Evolutionary conservation across 2,113 vertebrate genomes (phyloP).

Genomic region (Lagopus muta): DNA sequence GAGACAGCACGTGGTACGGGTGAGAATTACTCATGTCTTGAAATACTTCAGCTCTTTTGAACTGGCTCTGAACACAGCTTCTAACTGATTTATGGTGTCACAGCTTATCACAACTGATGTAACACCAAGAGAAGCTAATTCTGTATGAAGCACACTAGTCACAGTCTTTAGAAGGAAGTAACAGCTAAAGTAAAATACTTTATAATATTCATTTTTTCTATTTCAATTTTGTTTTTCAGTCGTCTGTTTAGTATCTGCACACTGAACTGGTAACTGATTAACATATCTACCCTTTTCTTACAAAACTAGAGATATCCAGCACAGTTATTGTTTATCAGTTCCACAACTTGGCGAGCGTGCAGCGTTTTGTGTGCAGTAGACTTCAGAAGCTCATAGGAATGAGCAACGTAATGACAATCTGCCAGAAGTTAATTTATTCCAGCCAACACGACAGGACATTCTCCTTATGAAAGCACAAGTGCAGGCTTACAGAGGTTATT

Average conservation of each 20-base stretch:
- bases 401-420: not conserved
- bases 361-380: not conserved
- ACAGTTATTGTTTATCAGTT: not conserved
- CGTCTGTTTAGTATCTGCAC: not conserved
- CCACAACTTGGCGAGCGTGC: not conserved
- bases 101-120: not conserved
- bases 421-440: not conserved
- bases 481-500: not conserved
- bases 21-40: not conserved
- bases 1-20: not conserved
- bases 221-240: not conserved
- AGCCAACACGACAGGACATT: not conserved
- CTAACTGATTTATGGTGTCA: slow-evolving; percentile 7
- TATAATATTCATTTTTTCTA: not conserved
- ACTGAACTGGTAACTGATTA: not conserved
- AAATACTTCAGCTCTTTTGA: slow-evolving; percentile 13
- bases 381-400: not conserved
- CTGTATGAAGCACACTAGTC: not conserved
- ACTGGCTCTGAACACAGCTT: slow-evolving; percentile 1
- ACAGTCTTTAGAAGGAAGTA: not conserved
- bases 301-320: not conserved
- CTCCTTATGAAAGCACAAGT: not conserved
- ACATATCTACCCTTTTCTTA: not conserved
- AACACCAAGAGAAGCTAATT: not conserved
- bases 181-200: not conserved